Conservation (phyloP, 2,888 invertebrate species). For the Orthosia cruda region DNA sequence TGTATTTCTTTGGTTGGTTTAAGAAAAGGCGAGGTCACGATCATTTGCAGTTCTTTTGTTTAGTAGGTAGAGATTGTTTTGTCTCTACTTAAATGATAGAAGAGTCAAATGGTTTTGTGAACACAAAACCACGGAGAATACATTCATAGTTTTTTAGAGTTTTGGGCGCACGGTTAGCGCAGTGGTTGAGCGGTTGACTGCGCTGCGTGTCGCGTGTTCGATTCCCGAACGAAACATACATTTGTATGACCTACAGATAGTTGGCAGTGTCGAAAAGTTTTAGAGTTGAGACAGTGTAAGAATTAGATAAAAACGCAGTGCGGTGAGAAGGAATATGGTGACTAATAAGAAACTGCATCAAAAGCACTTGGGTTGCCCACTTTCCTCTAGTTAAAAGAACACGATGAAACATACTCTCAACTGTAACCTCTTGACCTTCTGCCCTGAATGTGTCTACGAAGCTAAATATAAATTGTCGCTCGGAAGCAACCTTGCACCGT, state of each 20-base stretch:
- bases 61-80: not conserved
- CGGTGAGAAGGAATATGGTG: too few relatives aligned
- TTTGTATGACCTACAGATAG: too few relatives aligned
- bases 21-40: not conserved
- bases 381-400: not conserved
- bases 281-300: too few relatives aligned
- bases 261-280: too few relatives aligned
- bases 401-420: not conserved
- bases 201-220: too few relatives aligned
- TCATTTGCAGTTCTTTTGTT: not conserved
- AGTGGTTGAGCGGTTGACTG: too few relatives aligned
- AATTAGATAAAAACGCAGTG: too few relatives aligned
- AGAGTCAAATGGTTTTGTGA: too few relatives aligned
- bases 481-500: constrained; percentile 5
- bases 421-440: constrained; percentile 15
- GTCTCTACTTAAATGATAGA: not conserved
- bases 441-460: constrained; percentile 2
- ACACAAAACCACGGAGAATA: too few relatives aligned
- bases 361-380: not conserved
- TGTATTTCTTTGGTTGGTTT: not conserved
- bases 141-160: too few relatives aligned
- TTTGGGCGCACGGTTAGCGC: too few relatives aligned
- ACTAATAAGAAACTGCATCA: not conserved
- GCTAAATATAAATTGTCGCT: constrained; percentile 32
- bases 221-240: too few relatives aligned